phyloP scores from a whole-genome alignment of 2,113 vertebrate genomes.

The Heliornis fulica region DNA sequence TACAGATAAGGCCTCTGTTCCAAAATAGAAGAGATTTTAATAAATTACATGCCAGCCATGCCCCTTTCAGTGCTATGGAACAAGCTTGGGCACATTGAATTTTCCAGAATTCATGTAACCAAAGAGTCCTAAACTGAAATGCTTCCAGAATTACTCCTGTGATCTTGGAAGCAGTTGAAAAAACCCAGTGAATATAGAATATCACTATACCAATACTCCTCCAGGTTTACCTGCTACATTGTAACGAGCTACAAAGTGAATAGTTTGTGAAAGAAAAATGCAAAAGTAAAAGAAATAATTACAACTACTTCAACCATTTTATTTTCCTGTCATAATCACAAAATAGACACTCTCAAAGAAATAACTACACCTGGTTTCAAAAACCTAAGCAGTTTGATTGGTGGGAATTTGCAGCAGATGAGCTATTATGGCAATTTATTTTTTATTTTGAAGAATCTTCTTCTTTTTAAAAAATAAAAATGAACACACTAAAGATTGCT shows the following conservation, averaged over 20 bases:
- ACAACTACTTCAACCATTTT: background rate
- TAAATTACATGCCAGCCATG: background rate
- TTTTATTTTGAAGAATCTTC: background rate
- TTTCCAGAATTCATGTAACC: background rate
- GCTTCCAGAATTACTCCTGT: background rate
- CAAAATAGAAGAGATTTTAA: background rate
- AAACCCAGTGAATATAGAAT: background rate
- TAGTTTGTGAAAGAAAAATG: background rate
- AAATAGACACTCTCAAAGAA: background rate
- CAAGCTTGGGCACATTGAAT: background rate
- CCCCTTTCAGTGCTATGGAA: background rate
- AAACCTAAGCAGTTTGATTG: background rate
- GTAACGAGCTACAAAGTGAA: background rate
- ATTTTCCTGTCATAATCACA: background rate
- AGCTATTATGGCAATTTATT: background rate
- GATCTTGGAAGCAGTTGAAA: background rate
- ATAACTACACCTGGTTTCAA: background rate
- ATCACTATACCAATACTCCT: background rate
- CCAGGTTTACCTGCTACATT: background rate
- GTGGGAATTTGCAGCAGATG: background rate
- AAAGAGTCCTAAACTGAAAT: background rate
- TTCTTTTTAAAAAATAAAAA: background rate
- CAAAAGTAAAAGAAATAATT: background rate
- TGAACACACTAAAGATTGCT: accelerated
- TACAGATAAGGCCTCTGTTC: background rate